phyloP scores from a whole-genome alignment of 2,113 vertebrate genomes.

The Hippocampus barbouri region DNA sequence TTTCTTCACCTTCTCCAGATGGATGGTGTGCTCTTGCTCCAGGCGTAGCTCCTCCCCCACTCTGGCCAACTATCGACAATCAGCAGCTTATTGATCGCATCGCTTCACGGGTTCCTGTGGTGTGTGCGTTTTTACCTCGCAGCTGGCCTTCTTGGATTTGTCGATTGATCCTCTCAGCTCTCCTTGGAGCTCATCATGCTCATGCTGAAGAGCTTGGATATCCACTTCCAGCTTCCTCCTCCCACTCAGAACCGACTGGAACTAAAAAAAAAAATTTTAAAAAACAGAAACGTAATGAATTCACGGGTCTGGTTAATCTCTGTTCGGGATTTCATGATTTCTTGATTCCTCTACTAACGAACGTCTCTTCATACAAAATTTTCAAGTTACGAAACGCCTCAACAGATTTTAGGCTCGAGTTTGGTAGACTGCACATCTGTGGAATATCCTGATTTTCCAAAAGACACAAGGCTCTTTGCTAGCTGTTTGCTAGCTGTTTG shows the following conservation, averaged over 20 bases:
- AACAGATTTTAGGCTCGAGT: too few relatives aligned
- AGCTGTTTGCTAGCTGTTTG: too few relatives aligned
- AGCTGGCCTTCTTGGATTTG: conserved; percentile 70
- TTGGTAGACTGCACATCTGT: too few relatives aligned
- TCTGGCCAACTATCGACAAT: conserved; percentile 51
- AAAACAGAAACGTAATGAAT: not conserved
- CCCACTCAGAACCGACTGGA: conserved; percentile 62
- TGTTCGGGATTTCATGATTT: too few relatives aligned
- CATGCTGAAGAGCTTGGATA: conserved; percentile 72
- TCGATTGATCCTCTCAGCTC: conserved; percentile 65
- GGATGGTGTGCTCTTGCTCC: conserved; percentile 75
- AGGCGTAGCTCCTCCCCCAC: conserved; percentile 75
- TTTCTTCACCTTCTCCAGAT: conserved; percentile 75
- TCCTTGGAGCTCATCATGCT: conserved; percentile 72
- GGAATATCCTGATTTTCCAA: too few relatives aligned
- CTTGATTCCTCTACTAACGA: too few relatives aligned
- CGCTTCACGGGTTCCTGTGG: not conserved
- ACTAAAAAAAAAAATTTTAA: conserved; percentile 38
- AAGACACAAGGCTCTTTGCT: too few relatives aligned
- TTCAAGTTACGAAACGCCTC: too few relatives aligned
- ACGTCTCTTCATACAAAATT: too few relatives aligned
- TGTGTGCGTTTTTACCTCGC: conserved; percentile 61
- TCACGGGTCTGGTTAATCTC: too few relatives aligned
- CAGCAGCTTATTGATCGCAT: not conserved
- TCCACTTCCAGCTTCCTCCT: conserved; percentile 76